phyloP scores from a whole-genome alignment of 2,888 invertebrate genomes.

The Palloptera scutellata region DNA sequence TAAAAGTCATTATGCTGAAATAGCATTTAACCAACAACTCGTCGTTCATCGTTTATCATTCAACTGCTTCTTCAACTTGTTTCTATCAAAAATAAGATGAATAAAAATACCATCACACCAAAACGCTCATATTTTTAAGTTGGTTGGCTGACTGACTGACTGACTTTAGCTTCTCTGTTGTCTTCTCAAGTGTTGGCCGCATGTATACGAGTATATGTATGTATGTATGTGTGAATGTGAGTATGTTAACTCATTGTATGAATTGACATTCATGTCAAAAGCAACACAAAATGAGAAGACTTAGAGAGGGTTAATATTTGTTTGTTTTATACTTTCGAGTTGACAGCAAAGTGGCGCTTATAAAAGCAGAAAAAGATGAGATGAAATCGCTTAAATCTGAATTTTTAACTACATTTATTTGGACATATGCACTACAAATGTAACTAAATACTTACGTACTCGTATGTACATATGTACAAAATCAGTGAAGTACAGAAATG shows the following conservation, averaged over 20 bases:
- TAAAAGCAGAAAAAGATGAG: slow-evolving; percentile 34
- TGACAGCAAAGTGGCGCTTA: slow-evolving; percentile 64
- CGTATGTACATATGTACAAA: too few relatives aligned
- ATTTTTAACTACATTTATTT: too few relatives aligned
- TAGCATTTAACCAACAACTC: slow-evolving; percentile 48
- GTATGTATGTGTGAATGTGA: slow-evolving; percentile 11
- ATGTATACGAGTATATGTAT: slow-evolving; percentile 4
- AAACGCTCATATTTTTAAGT: background rate
- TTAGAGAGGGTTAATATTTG: slow-evolving; percentile 64
- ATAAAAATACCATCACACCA: background rate
- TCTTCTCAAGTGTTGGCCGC: too few relatives aligned
- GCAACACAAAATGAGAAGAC: slow-evolving; percentile 1
- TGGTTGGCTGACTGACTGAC: too few relatives aligned
- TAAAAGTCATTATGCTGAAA: slow-evolving; percentile 57
- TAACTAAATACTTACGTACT: too few relatives aligned
- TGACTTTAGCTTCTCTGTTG: too few relatives aligned
- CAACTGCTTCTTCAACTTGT: too few relatives aligned
- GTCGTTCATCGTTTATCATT: too few relatives aligned
- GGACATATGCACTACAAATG: too few relatives aligned
- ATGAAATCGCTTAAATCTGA: slow-evolving; percentile 1
- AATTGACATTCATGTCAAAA: slow-evolving; percentile 16
- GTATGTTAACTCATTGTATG: too few relatives aligned
- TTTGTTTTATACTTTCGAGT: slow-evolving; percentile 63
- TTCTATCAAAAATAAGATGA: background rate
- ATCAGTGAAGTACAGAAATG: too few relatives aligned